Base-by-base conservation (phyloP, 2,113 vertebrate species). In the Leucosticte australis region DNA sequence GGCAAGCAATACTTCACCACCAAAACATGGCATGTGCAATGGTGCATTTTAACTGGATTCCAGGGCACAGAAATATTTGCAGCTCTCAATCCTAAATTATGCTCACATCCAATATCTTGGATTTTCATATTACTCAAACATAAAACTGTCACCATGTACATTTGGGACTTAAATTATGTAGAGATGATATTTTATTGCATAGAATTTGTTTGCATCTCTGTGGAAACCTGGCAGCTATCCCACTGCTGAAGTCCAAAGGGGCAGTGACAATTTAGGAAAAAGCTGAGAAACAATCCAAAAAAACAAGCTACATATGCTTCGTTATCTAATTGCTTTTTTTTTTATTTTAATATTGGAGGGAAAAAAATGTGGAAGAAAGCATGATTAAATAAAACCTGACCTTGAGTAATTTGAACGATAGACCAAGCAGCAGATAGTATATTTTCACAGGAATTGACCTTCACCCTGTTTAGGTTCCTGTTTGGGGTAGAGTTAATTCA, bases 61-160 rank as follows among this genome's bases (percentile, higher is more conserved):
- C 73, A 79, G 90, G 59, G 74, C 77, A 77, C 78, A 94, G 65
- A 95, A 95, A 90, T 95, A 90, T 89, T 93, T 96, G 86, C 60
- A 82, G 47, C 69, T 87, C 93, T 96, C 13, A 0, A 85, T 89
- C 42, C 70, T 94, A 89, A 91, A 92, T 95, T 96, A 95, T 84
- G 37, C n/a, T 88, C 83, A 69, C 73, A 90, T 92, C 83, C 81
- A 91, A 23, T 89, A 92, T 79, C 88, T 94, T 0, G 3, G 92
- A 89, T 97, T 96, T 97, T 95, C 94, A 68, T 93, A 94, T 96
- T 92, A 97, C 90, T 95, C 87, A 84, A 95, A 76, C 78, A 91
- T 96, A 94, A 96, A 97, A 89, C 95, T 96, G 95, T 96, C 97
- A 83, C 78, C 67, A 60, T 87, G 83, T 79, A 85, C 76, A 85